Evolutionary conservation across 2,888 invertebrate genomes (phyloP), one percentile per base, ranked within the genome.

Genomic region (Drosophila mercatorum): DNA sequence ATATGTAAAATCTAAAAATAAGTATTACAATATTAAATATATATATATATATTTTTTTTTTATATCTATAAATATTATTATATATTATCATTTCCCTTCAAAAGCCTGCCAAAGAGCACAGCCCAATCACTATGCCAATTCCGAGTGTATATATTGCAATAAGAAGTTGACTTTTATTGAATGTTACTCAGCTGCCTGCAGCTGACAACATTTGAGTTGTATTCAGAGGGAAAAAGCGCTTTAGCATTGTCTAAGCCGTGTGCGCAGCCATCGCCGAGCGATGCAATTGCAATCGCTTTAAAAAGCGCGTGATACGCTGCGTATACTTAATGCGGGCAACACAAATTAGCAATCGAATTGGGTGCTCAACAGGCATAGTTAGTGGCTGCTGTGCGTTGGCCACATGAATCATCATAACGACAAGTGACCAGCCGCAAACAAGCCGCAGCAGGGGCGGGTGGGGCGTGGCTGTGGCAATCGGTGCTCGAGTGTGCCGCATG

Each of bases 351-450:
- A 81, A 80, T 81, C 70, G 77, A 74, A 83, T 81, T 75, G 71
- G 56, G 57, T 62, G 82, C 59, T 78, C 69, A 81, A 78, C 74
- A 77, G 74, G 72, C 65, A 2, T 12, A 11, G 74, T 68, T 58
- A 55, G 62, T 73, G 69, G 78, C 26, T 55, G 55, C 26, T 70
- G 75, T 70, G 71, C 72, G 79, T 72, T 72, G 0, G 5, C 67
- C 79, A 75, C 79, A 83, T 84, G 87, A 86, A 84, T 84, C 83
- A 84, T 84, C 78, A 82, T 78, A 82, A 80, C 75, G 82, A 78
- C 80, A 85, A 85, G 85, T 78, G 82, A 72, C 75, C 61, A 68
- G 68, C 78, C 75, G 72, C 75, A 75, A 78, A 74, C 78, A 74
- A 63, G 71, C 75, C 78, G n/a, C 78, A 78, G 53, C 10, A 17